Evolutionary conservation across 2,888 invertebrate genomes (phyloP).

Genomic region (Xanthorhoe designata): DNA sequence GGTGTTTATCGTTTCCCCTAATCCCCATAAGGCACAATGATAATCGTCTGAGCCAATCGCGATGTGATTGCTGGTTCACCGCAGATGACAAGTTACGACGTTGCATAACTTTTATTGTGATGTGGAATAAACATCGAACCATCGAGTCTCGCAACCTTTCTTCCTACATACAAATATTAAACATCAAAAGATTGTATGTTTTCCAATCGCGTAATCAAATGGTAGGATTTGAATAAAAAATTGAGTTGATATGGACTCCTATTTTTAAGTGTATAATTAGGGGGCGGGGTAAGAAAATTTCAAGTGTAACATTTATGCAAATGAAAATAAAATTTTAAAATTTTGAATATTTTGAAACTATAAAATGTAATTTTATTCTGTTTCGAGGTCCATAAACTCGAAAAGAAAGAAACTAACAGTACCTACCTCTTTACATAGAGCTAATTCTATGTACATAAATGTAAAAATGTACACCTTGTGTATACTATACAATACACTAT

Average conservation of each 20-base stretch:
- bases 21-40: slow-evolving; percentile 29
- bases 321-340: neutral
- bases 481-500: neutral
- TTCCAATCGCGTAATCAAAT: neutral
- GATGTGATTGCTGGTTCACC: slow-evolving; percentile 35
- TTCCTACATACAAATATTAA: neutral
- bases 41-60: slow-evolving; percentile 22
- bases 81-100: slow-evolving; percentile 27
- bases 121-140: neutral
- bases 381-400: neutral
- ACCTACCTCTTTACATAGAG: neutral
- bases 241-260: no score
- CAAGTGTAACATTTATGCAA: neutral
- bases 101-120: slow-evolving; percentile 25
- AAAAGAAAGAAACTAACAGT: neutral
- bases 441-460: no score
- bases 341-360: neutral
- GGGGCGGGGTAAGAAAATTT: no score
- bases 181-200: neutral
- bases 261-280: no score
- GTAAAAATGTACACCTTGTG: no score
- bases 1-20: slow-evolving; percentile 28
- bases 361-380: neutral
- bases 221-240: no score
- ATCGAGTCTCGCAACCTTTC: neutral